Evolutionary conservation across 2,888 invertebrate genomes (phyloP), one percentile per base, ranked within the genome.

Genomic region (Noctua comes): DNA sequence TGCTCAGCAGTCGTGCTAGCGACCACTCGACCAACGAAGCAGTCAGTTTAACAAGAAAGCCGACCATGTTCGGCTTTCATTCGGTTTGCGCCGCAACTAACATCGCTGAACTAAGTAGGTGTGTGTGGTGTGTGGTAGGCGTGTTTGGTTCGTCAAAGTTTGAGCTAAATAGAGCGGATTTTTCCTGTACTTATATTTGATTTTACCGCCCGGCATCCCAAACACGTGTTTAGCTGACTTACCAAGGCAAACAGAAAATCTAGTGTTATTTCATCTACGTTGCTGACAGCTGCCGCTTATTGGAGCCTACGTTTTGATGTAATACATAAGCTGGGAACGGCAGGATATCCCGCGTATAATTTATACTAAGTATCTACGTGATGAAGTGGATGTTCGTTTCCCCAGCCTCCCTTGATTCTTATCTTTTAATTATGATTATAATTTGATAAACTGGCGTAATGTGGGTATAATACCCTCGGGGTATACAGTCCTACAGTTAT

Each of bases 381-480:
- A 62, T 59, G 43, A 64, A 64, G 36, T 64, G 43, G 46, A 54
- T 54, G 46, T 46, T 64, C 24, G 27, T 80, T 72, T 72, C 43
- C 68, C 24, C 24, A 18, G 27, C 57, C 24, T 40, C 51, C 13
- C 51, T 57, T 54, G 54, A 79, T 79, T 48, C 43, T 78, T 80
- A 80, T 78, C 78, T 78, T 78, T 80, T 78, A 78, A 78, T 78
- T 78, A 80, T 73, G 43, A 80, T 78, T 78, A 80, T 73, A 64
- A 80, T 78, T 78, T 80, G 80, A 80, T 80, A 51, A 78, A 62
- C 24, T 78, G 24, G 18, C 18, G 10, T 78, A 64, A 78, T 80
- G 48, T 27, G 31, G 40, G 36, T 43, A n/a, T 51, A 62, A 21
- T 43, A 51, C n/a, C 11, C n/a, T 79, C 18, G 40, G 8, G 5